phyloP scores from a whole-genome alignment of 2,113 vertebrate genomes.

The Upupa epops region DNA sequence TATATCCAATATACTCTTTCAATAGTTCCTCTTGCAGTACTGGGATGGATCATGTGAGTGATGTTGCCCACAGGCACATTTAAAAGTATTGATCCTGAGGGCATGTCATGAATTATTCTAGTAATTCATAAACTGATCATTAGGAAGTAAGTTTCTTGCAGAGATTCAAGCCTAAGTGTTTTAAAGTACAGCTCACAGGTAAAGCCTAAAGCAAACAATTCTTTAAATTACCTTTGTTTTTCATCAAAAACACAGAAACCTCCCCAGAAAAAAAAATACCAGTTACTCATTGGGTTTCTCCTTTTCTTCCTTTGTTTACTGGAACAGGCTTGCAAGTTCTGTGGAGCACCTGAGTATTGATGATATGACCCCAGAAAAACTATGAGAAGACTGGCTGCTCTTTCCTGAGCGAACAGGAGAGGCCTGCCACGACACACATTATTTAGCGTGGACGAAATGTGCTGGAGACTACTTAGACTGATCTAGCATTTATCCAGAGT shows the following conservation, averaged over 20 bases:
- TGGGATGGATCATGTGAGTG: neutral
- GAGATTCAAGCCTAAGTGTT: neutral
- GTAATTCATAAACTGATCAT: conserved; percentile 11
- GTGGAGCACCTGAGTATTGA: neutral
- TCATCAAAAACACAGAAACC: no score
- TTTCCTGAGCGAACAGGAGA: conserved; percentile 23
- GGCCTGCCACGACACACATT: neutral
- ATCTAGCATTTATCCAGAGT: conserved; percentile 52
- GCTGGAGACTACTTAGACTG: conserved; percentile 56
- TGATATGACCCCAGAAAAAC: neutral
- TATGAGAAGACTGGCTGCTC: neutral
- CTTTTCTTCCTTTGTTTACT: neutral
- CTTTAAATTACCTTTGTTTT: neutral
- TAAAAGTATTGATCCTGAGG: neutral
- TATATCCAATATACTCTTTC: neutral
- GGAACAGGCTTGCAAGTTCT: neutral
- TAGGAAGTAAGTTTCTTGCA: neutral
- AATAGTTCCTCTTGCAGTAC: neutral
- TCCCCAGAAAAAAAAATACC: accelerated
- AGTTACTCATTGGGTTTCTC: neutral
- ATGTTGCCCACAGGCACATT: neutral
- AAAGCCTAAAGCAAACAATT: neutral
- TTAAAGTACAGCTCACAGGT: neutral
- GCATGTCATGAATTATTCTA: neutral
- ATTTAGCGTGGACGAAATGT: conserved; percentile 59